Conservation (phyloP, 2,888 invertebrate genomes). For the Orthonevra nobilis region DNA sequence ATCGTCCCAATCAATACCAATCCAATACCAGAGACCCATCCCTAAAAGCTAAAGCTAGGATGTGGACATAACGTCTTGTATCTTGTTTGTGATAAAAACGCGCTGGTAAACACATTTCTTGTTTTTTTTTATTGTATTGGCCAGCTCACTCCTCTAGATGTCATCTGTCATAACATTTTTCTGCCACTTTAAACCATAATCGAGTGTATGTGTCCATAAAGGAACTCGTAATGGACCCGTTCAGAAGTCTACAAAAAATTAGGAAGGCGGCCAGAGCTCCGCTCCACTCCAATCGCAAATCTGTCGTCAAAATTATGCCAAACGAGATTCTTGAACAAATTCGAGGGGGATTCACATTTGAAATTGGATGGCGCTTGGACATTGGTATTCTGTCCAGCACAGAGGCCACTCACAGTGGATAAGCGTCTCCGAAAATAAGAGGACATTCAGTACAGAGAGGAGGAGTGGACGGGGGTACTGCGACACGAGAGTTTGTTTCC, state of each 20-base stretch:
- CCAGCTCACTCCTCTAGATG: slow-evolving; percentile 45
- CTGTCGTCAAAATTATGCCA: slow-evolving; percentile 56
- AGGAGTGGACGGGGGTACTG: slow-evolving; percentile 4
- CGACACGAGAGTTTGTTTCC: neutral
- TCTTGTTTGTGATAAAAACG: slow-evolving; percentile 10
- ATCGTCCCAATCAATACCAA: slow-evolving; percentile 24
- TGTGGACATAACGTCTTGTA: no score
- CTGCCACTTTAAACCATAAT: slow-evolving; percentile 69
- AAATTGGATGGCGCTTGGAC: slow-evolving; percentile 1
- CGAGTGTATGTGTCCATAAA: slow-evolving; percentile 60
- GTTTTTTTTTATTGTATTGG: slow-evolving; percentile 11
- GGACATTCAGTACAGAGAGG: slow-evolving; percentile 6
- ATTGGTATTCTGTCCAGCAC: slow-evolving; percentile 28
- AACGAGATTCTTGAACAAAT: slow-evolving; percentile 52
- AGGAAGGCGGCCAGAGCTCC: no score
- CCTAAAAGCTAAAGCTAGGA: neutral
- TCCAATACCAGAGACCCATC: neutral
- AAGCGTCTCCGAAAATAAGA: no score
- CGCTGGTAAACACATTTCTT: slow-evolving; percentile 31
- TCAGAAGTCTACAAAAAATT: slow-evolving; percentile 35
- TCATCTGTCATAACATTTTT: slow-evolving; percentile 61
- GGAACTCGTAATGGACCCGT: slow-evolving; percentile 57
- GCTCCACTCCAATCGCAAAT: slow-evolving; percentile 38
- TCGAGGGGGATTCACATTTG: slow-evolving; percentile 13
- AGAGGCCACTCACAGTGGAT: slow-evolving; percentile 12